phyloP scores from a whole-genome alignment of 2,113 vertebrate genomes.

The Ibidorhyncha struthersii region DNA sequence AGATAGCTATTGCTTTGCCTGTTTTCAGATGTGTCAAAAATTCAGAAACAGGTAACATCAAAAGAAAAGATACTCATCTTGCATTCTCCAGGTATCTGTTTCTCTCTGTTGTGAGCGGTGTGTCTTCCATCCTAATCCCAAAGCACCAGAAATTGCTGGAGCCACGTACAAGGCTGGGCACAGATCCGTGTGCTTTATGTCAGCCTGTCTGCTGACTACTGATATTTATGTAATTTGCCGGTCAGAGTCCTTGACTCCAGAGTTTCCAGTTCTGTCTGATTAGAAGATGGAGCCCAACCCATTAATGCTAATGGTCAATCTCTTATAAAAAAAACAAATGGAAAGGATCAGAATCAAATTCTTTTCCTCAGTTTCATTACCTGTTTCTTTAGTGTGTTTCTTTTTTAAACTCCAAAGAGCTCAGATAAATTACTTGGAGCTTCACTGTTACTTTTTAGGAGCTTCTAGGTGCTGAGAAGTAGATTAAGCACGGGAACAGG shows the following conservation, averaged over 20 bases:
- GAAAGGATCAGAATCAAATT: neutral
- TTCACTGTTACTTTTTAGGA: neutral
- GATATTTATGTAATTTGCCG: neutral
- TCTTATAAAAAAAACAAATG: neutral
- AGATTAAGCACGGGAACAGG: neutral
- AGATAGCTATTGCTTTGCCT: neutral
- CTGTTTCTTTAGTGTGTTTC: neutral
- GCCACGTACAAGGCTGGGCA: neutral
- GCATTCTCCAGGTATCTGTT: neutral
- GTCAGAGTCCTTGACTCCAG: neutral
- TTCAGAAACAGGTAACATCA: neutral
- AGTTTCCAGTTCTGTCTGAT: neutral
- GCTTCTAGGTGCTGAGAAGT: neutral
- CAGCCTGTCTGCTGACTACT: neutral
- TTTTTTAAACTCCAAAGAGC: neutral
- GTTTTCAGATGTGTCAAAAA: conserved; percentile 13
- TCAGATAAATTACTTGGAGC: neutral
- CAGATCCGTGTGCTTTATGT: neutral
- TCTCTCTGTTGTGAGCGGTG: neutral
- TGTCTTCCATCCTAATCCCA: conserved; percentile 3
- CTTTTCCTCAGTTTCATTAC: neutral
- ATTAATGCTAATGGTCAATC: neutral
- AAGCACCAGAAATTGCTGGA: neutral
- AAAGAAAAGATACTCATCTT: neutral
- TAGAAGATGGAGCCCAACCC: neutral